Base-by-base conservation (phyloP, 2,113 vertebrate genomes). In the Gymnocephalus cernua region DNA sequence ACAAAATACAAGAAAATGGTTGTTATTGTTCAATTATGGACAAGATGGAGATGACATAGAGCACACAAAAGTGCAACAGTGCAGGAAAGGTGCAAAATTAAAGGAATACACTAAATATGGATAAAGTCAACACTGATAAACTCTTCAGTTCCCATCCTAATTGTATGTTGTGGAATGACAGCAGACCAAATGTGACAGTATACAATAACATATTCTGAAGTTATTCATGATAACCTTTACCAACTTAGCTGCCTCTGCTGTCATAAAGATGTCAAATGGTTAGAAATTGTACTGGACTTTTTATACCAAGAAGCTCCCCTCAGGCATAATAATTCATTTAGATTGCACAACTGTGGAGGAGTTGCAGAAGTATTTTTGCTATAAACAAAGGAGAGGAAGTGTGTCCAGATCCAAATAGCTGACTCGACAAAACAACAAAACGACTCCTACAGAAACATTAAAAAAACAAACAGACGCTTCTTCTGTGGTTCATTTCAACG, bases 371-470 rank as follows among this genome's bases (percentile, higher is more conserved):
- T 13, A 18, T 62, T 29, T n/a, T 35, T 41, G 62, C 35, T 45
- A 35, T 47, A 44, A 80, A 61, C 29, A 14, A 21, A 62, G 41
- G 29, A 3, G 16, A 48, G 19, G 50, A 82, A 32, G 27, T 5
- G 58, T 13, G 61, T 48, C 66, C 45, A 63, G 32, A 51, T 72
- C 79, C 67, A 63, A 85, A 64, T 62, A 75, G 61, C 77, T 6
- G 61, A 62, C 76, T 80, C 29, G 2, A 53, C 53, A 58, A 61
- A 88, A 74, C 72, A 51, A 64, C 11, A 0, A 0, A 73, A 59
- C 21, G 4, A 6, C 29, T 62, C 29, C 38, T 21, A 63, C 48
- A 72, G 54, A 51, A 35, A 41, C 9, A 41, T 41, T 0, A 41
- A 41, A 8, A 38, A 23, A 35, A 19, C 1, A n/a, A 47, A 48